A percentile compares a stretch with the other conserved stretches of the same genome.
phyloP scores from a whole-genome alignment of 2,113 vertebrate species.

The Trematomus loennbergii region DNA sequence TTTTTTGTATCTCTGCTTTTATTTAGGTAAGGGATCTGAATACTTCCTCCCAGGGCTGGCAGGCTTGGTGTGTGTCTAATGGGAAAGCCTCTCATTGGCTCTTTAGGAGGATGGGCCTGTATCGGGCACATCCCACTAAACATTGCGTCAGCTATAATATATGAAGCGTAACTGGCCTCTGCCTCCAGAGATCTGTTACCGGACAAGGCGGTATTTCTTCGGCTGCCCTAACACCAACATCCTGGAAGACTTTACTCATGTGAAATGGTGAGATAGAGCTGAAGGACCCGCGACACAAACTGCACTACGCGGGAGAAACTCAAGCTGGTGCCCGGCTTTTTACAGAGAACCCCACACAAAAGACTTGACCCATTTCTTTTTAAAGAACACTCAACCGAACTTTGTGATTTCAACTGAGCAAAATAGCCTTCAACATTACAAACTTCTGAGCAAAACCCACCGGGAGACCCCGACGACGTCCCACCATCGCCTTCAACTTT shows the following conservation, averaged over 20 bases:
- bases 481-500: slow-evolving; percentile 3
- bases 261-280: background rate
- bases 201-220: background rate
- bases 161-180: background rate
- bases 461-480: slow-evolving; percentile 18
- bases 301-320: background rate
- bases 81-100: slow-evolving; percentile 34
- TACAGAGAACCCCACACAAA: background rate
- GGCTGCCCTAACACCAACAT: background rate
- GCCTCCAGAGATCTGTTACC: background rate
- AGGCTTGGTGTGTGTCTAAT: background rate
- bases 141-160: slow-evolving; percentile 56
- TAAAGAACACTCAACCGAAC: background rate
- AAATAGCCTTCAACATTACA: background rate
- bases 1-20: background rate
- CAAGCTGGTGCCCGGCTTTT: background rate
- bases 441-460: slow-evolving; percentile 27
- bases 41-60: background rate
- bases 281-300: background rate
- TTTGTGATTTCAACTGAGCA: background rate
- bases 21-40: background rate
- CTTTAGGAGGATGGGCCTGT: slow-evolving; percentile 1
- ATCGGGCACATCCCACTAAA: background rate
- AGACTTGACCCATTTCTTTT: background rate
- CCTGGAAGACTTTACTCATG: background rate